These are phyloP conservation scores for Diplolepis rosae DNA, from an alignment of 2,888 invertebrate species.

Conservation along the genomic window DNA sequence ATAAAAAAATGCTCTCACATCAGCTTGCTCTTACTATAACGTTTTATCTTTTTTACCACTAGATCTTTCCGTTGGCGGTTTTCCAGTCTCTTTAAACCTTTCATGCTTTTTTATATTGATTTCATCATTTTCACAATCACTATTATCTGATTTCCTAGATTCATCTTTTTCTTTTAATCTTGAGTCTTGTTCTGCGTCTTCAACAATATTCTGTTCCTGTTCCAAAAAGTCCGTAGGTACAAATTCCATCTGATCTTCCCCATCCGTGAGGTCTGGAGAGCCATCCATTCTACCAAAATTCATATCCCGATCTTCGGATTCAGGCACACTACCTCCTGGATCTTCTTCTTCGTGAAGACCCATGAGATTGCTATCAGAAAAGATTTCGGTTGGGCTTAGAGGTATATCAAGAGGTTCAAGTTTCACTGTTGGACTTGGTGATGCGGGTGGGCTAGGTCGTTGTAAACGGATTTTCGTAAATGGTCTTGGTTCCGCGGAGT, in stretches of 20 bases:
- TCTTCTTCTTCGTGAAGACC: conserved; percentile 68
- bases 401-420: conserved; percentile 68
- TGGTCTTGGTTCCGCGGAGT: conserved; percentile 58
- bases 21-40: conserved; percentile 38
- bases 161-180: conserved; percentile 57
- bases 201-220: conserved; percentile 69
- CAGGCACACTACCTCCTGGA: conserved; percentile 62
- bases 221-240: conserved; percentile 72
- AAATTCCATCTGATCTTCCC: conserved; percentile 70
- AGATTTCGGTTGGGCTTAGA: conserved; percentile 66
- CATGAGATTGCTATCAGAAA: conserved; percentile 58
- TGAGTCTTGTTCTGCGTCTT: conserved; percentile 63
- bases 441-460: conserved; percentile 60
- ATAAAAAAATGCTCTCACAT: neutral
- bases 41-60: conserved; percentile 47
- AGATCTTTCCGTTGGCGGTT: neutral
- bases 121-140: conserved; percentile 33
- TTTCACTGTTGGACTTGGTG: conserved; percentile 63
- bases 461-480: conserved; percentile 70
- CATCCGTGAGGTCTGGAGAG: conserved; percentile 62
- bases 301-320: conserved; percentile 58
- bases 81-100: neutral
- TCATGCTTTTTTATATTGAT: conserved; percentile 39
- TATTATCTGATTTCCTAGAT: conserved; percentile 43
- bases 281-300: conserved; percentile 60